Evolutionary conservation across 2,888 invertebrate species (phyloP).

Genomic region (Cataglyphis altisquamis): DNA sequence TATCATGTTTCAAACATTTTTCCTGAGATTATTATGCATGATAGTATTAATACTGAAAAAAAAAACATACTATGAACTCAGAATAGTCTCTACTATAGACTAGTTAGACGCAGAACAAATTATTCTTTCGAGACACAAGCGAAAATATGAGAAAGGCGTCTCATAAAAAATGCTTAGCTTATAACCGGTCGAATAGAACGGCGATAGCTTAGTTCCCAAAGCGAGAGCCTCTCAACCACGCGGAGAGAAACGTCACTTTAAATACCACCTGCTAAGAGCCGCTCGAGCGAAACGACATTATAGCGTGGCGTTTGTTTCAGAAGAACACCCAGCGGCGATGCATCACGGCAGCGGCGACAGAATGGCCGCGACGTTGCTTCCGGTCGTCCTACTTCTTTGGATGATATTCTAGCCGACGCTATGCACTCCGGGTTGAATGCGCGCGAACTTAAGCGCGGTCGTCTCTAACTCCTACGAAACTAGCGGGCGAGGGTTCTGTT

Average conservation of each 20-base stretch:
- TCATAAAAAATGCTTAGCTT: slow-evolving; percentile 24
- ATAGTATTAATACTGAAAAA: background rate
- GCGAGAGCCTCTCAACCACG: background rate
- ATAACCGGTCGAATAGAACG: background rate
- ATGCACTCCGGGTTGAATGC: slow-evolving; percentile 46
- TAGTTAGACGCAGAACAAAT: background rate
- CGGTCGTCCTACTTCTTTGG: slow-evolving; percentile 78
- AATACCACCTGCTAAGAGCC: slow-evolving; percentile 39
- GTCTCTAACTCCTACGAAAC: slow-evolving; percentile 38
- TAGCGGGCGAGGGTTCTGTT: slow-evolving; percentile 40
- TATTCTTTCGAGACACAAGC: background rate
- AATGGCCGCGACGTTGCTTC: slow-evolving; percentile 78
- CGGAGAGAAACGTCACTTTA: slow-evolving; percentile 20
- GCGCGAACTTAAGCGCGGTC: slow-evolving; percentile 43
- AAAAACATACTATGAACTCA: background rate
- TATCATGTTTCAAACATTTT: background rate
- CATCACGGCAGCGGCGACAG: slow-evolving; percentile 89
- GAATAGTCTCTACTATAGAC: background rate
- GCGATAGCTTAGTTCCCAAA: slow-evolving; percentile 10
- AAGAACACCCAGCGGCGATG: slow-evolving; percentile 95
- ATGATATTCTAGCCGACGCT: slow-evolving; percentile 74
- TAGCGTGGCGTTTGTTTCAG: slow-evolving; percentile 87
- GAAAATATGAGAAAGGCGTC: background rate
- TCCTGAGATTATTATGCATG: background rate
- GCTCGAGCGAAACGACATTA: slow-evolving; percentile 35